Conservation (phyloP, 2,888 invertebrate genomes). For the Hypolimnas misippus region DNA sequence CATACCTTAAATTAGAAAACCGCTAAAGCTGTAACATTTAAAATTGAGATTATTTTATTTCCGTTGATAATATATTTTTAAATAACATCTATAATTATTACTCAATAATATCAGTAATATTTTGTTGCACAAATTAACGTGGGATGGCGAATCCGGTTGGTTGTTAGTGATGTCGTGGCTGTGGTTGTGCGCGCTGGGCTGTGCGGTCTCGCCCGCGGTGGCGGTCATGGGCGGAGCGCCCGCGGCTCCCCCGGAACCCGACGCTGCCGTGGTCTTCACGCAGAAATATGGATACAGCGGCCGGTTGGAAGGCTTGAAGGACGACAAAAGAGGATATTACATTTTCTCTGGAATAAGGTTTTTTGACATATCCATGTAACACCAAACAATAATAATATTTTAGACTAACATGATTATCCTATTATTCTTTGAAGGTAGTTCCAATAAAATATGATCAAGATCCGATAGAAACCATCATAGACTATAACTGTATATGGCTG, state of each 20-base stretch:
- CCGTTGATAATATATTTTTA: no score
- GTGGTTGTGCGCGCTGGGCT: constrained; percentile 47
- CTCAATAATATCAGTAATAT: not conserved
- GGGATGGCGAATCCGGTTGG: constrained; percentile 6
- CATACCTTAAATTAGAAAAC: no score
- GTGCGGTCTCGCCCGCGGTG: constrained; percentile 50
- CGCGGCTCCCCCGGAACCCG: constrained; percentile 87
- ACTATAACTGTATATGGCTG: no score
- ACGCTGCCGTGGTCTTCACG: constrained; percentile 88
- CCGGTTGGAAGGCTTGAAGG: constrained; percentile 85
- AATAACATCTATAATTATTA: not conserved
- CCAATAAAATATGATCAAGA: no score
- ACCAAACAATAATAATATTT: not conserved
- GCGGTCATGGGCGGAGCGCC: constrained; percentile 87
- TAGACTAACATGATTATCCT: no score
- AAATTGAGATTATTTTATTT: no score
- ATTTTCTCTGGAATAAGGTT: constrained; percentile 89
- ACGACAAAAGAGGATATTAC: constrained; percentile 85
- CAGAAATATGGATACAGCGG: constrained; percentile 86
- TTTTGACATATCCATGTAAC: not conserved
- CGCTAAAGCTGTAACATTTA: no score
- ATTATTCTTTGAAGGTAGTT: no score
- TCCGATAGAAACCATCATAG: no score
- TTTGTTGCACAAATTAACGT: constrained; percentile 4
- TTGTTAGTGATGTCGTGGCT: constrained; percentile 57